phyloP scores from a whole-genome alignment of 2,797 vertebrate genomes.

The Cetoscarus ocellatus region DNA sequence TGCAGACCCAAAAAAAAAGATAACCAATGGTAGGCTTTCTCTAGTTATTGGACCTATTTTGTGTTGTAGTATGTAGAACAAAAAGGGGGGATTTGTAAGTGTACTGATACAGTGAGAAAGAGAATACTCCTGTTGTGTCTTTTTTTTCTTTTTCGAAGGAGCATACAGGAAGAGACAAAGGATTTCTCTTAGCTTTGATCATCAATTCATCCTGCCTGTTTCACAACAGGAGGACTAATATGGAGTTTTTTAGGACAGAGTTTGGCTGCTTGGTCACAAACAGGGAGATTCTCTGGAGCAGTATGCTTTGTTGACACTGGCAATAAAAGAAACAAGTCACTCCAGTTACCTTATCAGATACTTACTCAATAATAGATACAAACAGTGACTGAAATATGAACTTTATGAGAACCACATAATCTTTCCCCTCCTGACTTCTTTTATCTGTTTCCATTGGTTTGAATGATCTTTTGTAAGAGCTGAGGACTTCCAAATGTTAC shows the following conservation, averaged over 20 bases:
- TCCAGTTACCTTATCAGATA: slow-evolving; percentile 47
- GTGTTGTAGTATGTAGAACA: neutral
- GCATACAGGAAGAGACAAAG: slow-evolving; percentile 30
- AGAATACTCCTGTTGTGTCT: slow-evolving; percentile 7
- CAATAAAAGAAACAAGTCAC: slow-evolving; percentile 39
- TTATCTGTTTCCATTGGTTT: slow-evolving; percentile 43
- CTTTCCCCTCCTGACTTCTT: slow-evolving; percentile 32
- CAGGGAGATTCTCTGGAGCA: slow-evolving; percentile 47
- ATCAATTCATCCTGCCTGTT: slow-evolving; percentile 40
- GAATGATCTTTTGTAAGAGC: slow-evolving; percentile 43
- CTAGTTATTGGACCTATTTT: neutral
- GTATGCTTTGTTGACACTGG: slow-evolving; percentile 63
- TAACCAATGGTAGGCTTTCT: slow-evolving; percentile 3
- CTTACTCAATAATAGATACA: neutral
- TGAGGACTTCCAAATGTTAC: slow-evolving; percentile 16
- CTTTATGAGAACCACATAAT: slow-evolving; percentile 46
- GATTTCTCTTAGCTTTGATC: slow-evolving; percentile 44
- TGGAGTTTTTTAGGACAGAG: slow-evolving; percentile 56
- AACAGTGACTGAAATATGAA: slow-evolving; percentile 44
- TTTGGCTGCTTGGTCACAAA: slow-evolving; percentile 50
- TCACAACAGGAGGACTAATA: slow-evolving; percentile 64
- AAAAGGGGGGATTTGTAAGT: slow-evolving; percentile 8
- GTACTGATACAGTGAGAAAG: slow-evolving; percentile 12
- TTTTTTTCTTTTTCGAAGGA: neutral
- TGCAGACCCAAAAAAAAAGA: slow-evolving; percentile 24